Conservation (phyloP, 2,797 vertebrate species). For the Paedocypris micromegethes region DNA sequence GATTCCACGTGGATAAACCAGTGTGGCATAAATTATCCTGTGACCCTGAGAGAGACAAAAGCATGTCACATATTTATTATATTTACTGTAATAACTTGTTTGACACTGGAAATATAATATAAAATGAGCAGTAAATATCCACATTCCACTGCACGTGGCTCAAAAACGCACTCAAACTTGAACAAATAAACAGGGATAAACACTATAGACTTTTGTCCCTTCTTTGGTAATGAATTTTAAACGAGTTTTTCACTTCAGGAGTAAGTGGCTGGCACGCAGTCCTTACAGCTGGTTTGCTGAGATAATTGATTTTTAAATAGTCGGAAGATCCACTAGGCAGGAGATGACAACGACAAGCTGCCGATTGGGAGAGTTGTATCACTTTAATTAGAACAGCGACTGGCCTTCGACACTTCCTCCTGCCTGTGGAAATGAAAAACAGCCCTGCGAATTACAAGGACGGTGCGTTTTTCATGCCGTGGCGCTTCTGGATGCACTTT, state of each 20-base stretch:
- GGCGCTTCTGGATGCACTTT: neutral
- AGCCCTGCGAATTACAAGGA: constrained; percentile 67
- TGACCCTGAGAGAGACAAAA: too few relatives aligned
- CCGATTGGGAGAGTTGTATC: constrained; percentile 64
- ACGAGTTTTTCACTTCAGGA: constrained; percentile 91
- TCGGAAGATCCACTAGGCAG: constrained; percentile 79
- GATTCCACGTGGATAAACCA: too few relatives aligned
- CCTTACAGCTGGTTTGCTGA: constrained; percentile 89
- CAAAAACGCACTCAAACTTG: constrained; percentile 22
- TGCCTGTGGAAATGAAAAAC: constrained; percentile 76
- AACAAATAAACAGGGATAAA: neutral
- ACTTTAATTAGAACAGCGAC: constrained; percentile 81
- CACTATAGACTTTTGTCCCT: constrained; percentile 70
- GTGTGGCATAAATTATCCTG: too few relatives aligned
- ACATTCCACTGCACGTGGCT: constrained; percentile 40
- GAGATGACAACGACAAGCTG: constrained; percentile 63
- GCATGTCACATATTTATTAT: too few relatives aligned
- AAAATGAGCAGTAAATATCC: constrained; percentile 24
- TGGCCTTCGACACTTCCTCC: constrained; percentile 70
- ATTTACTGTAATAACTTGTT: too few relatives aligned
- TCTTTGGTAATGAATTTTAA: constrained; percentile 85
- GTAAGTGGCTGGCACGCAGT: constrained; percentile 82
- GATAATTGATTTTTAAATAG: constrained; percentile 96
- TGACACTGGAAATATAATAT: constrained; percentile 12
- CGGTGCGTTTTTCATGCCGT: constrained; percentile 77